phyloP scores from a whole-genome alignment of 1,140 invertebrate genomes.

The Hestina assimilis region DNA sequence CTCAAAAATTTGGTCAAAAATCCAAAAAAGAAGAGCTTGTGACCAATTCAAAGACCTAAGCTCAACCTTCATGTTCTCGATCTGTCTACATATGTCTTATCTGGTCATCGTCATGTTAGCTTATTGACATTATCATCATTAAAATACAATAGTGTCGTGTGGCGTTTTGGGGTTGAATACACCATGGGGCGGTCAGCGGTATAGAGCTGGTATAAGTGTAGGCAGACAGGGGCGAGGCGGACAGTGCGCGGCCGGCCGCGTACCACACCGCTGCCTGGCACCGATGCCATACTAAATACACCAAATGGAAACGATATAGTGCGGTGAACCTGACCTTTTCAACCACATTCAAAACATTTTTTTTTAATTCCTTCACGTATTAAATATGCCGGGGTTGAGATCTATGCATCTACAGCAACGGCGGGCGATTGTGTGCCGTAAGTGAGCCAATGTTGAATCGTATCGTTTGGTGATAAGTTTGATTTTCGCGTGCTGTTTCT shows the following conservation, averaged over 20 bases:
- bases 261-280: slow-evolving; percentile 62
- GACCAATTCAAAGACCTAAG: too few relatives aligned
- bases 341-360: neutral
- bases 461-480: slow-evolving; percentile 16
- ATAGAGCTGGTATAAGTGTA: slow-evolving; percentile 58
- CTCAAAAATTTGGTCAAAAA: too few relatives aligned
- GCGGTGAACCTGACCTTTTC: slow-evolving; percentile 50
- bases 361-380: slow-evolving; percentile 14
- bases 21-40: too few relatives aligned
- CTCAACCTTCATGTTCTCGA: too few relatives aligned
- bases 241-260: slow-evolving; percentile 68
- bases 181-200: slow-evolving; percentile 53
- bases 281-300: slow-evolving; percentile 31
- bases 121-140: slow-evolving; percentile 26
- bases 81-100: too few relatives aligned
- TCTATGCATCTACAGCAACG: slow-evolving; percentile 47
- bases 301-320: slow-evolving; percentile 53
- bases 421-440: slow-evolving; percentile 50
- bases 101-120: neutral
- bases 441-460: slow-evolving; percentile 36
- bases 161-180: slow-evolving; percentile 54
- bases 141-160: slow-evolving; percentile 42
- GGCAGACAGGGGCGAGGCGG: slow-evolving; percentile 46
- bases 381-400: slow-evolving; percentile 59
- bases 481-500: slow-evolving; percentile 14